Base-by-base conservation (phyloP, 1,140 invertebrate species). In the Drosophila eugracilis region DNA sequence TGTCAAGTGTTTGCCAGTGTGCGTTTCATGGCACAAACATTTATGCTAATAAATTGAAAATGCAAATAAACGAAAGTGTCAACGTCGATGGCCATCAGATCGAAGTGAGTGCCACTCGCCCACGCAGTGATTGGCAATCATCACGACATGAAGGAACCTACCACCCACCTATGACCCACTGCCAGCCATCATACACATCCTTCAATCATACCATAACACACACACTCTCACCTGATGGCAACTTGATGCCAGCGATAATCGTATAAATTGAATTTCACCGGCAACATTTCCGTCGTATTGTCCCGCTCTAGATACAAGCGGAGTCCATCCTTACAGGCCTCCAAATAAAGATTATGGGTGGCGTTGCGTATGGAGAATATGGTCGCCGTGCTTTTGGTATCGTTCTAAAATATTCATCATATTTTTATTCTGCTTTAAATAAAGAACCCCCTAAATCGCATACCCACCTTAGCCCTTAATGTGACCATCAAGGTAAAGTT, bases 221-320 rank as follows among this genome's bases (percentile, higher is more conserved):
- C 22, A 24, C 47, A 39, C 50, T 37, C 75, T 55, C 57, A 91
- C 90, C 90, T 91, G 79, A 91, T 91, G 71, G 90, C 89, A 59
- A 91, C 89, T 90, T 91, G 90, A 90, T 91, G 90, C 90, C 90
- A 91, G 41, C 85, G 88, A 81, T 90, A 91, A 83, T 91, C 90
- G 83, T 90, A 91, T 78, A 91, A 91, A 90, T 90, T 84, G 77
- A 91, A 91, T 90, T 91, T 90, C 58, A 91, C 72, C 48, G 90
- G 90, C 72, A 91, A 73, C 90, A 91, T 91, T 90, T 91, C 90
- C 70, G 90, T 90, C 59, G 84, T 78, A 59, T 85, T 89, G 73
- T 91, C 86, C 58, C 90, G 89, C 26, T 91, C 90, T 53, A 90
- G 72, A 66, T 91, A 91, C 48, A 91, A 52, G 26, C 89, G 90